Percentiles rank a stretch among this genome's conserved stretches.
These are phyloP conservation scores for Antennarius striatus DNA, from an alignment of 2,113 vertebrate genomes.

Conservation along the genomic window DNA sequence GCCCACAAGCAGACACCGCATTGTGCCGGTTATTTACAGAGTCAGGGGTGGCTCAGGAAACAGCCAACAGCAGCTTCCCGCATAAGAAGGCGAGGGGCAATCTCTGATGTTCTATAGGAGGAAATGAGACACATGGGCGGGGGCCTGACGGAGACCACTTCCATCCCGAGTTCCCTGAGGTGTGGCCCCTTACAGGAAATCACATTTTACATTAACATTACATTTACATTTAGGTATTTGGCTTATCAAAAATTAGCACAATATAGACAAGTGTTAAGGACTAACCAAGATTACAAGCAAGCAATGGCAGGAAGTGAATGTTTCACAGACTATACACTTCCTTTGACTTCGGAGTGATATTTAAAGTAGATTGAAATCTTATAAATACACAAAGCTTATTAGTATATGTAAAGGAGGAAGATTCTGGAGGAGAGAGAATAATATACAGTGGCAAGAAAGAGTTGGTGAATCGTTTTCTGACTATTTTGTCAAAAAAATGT, in stretches of 20 bases:
- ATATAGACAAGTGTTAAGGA: not conserved
- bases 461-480: too few relatives aligned
- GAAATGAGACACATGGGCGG: slow-evolving; percentile 72
- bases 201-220: slow-evolving; percentile 17
- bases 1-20: slow-evolving; percentile 9
- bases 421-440: too few relatives aligned
- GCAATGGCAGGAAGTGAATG: not conserved
- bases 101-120: slow-evolving; percentile 73
- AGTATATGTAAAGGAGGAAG: not conserved
- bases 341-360: not conserved
- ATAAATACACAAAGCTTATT: not conserved
- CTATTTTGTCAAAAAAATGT: too few relatives aligned
- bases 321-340: not conserved
- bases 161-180: slow-evolving; percentile 42
- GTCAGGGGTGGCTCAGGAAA: slow-evolving; percentile 73
- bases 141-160: slow-evolving; percentile 55
- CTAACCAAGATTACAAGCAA: not conserved
- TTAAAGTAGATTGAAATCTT: not conserved
- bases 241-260: not conserved
- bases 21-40: slow-evolving; percentile 63
- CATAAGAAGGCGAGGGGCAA: slow-evolving; percentile 52
- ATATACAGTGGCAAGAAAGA: too few relatives aligned
- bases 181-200: slow-evolving; percentile 34
- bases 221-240: slow-evolving; percentile 27
- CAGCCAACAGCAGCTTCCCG: slow-evolving; percentile 66